A percentile compares a stretch with the other conserved stretches of the same genome.
Evolutionary conservation across 2,113 vertebrate genomes (phyloP).

Genomic region (Cyphomyrus discorhynchus): DNA sequence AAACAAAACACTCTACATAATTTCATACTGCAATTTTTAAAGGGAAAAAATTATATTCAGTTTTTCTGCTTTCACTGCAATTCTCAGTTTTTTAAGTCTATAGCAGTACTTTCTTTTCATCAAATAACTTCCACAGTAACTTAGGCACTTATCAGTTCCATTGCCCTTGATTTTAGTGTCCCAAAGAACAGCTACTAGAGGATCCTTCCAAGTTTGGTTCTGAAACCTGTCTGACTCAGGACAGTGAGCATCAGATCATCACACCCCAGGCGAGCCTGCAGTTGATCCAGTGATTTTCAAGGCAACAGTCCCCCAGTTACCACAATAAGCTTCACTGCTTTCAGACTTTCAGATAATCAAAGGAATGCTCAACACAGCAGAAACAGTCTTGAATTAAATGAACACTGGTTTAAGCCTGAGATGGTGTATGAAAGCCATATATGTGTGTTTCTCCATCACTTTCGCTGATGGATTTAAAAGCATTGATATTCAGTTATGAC

Average conservation of each 20-base stretch:
- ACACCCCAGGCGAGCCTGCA: not conserved
- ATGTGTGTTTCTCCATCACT: slow-evolving; percentile 28
- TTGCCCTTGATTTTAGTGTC: slow-evolving; percentile 29
- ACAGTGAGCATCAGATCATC: slow-evolving; percentile 20
- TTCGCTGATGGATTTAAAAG: slow-evolving; percentile 23
- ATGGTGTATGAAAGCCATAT: slow-evolving; percentile 25
- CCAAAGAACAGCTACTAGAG: slow-evolving; percentile 21
- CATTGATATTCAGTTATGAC: slow-evolving; percentile 38
- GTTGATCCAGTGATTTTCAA: slow-evolving; percentile 16
- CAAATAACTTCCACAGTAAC: slow-evolving; percentile 27
- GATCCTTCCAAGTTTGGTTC: slow-evolving; percentile 16
- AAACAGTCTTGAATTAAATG: slow-evolving; percentile 23
- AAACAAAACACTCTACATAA: slow-evolving; percentile 37
- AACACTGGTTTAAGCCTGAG: slow-evolving; percentile 16
- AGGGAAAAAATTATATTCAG: slow-evolving; percentile 1
- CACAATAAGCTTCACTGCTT: not conserved
- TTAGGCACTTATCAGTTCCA: slow-evolving; percentile 58
- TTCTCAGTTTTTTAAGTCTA: slow-evolving; percentile 31
- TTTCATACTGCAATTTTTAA: slow-evolving; percentile 34
- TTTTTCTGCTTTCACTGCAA: slow-evolving; percentile 29
- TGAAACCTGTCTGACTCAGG: slow-evolving; percentile 5
- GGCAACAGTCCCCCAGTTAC: slow-evolving; percentile 11
- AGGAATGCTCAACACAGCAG: slow-evolving; percentile 30
- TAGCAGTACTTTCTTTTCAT: slow-evolving; percentile 30
- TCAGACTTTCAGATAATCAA: slow-evolving; percentile 18